Conservation (phyloP, 1,140 invertebrate genomes). For the Sycophaga agraensis region DNA sequence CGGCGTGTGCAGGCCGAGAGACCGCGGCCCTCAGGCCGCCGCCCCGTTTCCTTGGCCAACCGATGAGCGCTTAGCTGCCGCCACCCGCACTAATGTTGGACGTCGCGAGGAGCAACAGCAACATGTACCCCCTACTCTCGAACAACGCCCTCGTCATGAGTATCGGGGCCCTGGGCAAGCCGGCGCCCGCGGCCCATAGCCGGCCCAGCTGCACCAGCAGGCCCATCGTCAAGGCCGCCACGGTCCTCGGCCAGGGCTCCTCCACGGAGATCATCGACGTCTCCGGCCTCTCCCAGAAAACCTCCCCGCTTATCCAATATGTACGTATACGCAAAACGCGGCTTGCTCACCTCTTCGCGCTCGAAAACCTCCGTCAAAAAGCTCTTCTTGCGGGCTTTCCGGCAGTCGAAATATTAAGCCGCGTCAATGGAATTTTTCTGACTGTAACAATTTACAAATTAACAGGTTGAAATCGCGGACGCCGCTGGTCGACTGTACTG, state of each 20-base stretch:
- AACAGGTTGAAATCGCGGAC: conserved; percentile 38
- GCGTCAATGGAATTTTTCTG: too few species aligned
- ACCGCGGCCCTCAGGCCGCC: too few species aligned
- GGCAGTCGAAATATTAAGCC: too few species aligned
- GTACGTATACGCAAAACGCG: too few species aligned
- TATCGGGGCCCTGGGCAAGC: conserved; percentile 23
- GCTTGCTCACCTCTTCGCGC: too few species aligned
- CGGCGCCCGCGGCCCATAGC: not conserved
- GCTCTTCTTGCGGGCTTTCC: too few species aligned
- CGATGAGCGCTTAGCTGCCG: too few species aligned
- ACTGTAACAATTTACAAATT: too few species aligned
- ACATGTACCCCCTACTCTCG: conserved; percentile 32
- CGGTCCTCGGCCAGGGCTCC: conserved; percentile 28
- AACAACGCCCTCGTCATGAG: conserved; percentile 31
- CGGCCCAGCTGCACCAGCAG: not conserved
- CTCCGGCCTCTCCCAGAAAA: conserved; percentile 29
- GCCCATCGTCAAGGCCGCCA: conserved; percentile 37
- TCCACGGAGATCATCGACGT: conserved; percentile 41
- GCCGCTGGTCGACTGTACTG: conserved; percentile 1
- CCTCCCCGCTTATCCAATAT: conserved; percentile 25
- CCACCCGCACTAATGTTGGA: conserved; percentile 25
- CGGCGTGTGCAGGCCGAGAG: too few species aligned
- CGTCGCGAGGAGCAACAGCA: conserved; percentile 1
- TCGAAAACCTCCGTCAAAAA: too few species aligned
- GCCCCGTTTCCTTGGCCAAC: too few species aligned